Percentiles rank a stretch among this genome's conserved stretches.
These are phyloP conservation scores for Leptobrachium ailaonicum DNA, from an alignment of 2,113 vertebrate species.

Conservation along the genomic window DNA sequence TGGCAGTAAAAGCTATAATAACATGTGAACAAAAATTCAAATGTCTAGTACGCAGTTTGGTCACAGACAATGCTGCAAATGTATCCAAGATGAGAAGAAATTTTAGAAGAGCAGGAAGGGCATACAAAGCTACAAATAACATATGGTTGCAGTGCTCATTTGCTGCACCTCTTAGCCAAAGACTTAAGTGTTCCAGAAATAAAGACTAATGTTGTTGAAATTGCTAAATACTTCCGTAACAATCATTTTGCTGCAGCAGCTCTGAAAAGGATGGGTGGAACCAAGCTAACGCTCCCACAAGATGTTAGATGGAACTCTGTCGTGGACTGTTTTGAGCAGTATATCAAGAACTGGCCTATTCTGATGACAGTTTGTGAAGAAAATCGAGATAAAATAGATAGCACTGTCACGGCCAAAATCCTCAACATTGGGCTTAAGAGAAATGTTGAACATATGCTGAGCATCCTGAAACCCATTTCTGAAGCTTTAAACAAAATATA, in stretches of 20 bases:
- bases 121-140: background rate
- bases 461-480: conserved; percentile 5
- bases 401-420: conserved; percentile 6
- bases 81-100: conserved; percentile 7
- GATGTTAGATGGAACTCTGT: conserved; percentile 10
- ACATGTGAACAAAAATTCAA: conserved; percentile 17
- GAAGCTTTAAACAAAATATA: conserved; percentile 2
- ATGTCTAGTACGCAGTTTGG: conserved; percentile 25
- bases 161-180: conserved; percentile 15
- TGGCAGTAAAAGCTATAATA: conserved; percentile 24
- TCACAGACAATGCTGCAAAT: conserved; percentile 13
- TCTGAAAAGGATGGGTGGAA: conserved; percentile 25
- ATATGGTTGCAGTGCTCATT: conserved; percentile 20
- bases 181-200: conserved; percentile 11
- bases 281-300: conserved; percentile 1
- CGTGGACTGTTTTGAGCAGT: conserved; percentile 10
- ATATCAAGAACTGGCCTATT: background rate
- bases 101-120: conserved; percentile 12
- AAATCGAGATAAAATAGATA: conserved; percentile 4
- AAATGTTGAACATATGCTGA: conserved; percentile 21
- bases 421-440: conserved; percentile 1
- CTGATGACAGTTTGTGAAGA: conserved; percentile 4
- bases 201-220: conserved; percentile 19
- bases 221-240: conserved; percentile 23
- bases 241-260: conserved; percentile 27